Conservation (phyloP, 2,113 vertebrate species). For the Sula dactylatra region DNA sequence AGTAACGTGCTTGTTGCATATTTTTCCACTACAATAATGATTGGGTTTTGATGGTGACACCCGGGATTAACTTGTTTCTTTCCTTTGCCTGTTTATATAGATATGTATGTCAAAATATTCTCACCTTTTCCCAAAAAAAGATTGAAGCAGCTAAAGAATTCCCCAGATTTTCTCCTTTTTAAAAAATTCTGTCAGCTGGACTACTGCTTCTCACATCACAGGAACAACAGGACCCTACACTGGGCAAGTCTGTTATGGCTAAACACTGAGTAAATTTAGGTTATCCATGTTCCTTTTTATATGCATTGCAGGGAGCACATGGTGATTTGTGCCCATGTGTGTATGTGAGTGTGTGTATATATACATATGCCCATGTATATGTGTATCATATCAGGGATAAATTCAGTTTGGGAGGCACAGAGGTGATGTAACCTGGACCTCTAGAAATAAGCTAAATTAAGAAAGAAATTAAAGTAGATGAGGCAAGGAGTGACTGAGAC, state of each 20-base stretch:
- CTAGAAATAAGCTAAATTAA: neutral
- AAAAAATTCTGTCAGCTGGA: neutral
- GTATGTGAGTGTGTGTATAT: fast-evolving
- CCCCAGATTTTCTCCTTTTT: neutral
- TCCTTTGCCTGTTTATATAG: neutral
- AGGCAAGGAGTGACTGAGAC: neutral
- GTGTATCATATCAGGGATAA: neutral
- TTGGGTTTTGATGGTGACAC: neutral
- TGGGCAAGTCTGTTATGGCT: neutral
- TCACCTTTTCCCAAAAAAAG: neutral
- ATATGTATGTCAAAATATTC: neutral
- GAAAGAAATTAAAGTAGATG: neutral
- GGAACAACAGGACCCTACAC: neutral
- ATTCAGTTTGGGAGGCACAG: neutral
- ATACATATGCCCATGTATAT: too few relatives aligned
- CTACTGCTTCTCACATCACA: neutral
- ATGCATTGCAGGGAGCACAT: neutral
- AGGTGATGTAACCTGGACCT: neutral
- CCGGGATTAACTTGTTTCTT: neutral
- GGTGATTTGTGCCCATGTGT: fast-evolving
- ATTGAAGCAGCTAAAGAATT: neutral
- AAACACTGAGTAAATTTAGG: neutral
- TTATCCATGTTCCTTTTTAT: neutral
- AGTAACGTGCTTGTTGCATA: fast-evolving
- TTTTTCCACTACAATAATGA: neutral